These are phyloP conservation scores for Hypena proboscidalis DNA, from an alignment of 2,888 invertebrate genomes.

Conservation along the genomic window DNA sequence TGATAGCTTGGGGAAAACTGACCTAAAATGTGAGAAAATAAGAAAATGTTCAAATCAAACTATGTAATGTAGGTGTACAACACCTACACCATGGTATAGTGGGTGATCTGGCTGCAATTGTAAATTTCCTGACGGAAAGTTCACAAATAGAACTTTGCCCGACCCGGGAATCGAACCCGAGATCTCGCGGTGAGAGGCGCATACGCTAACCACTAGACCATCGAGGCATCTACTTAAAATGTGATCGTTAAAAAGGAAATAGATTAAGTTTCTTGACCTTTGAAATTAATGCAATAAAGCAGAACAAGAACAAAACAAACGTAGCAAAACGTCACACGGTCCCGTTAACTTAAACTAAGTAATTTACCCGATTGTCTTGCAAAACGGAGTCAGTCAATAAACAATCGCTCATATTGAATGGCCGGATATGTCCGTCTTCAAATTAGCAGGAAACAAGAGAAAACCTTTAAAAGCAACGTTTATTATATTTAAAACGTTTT, in stretches of 20 bases:
- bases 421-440: slow-evolving; percentile 82
- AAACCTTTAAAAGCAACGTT: slow-evolving; percentile 79
- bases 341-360: slow-evolving; percentile 70
- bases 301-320: slow-evolving; percentile 27
- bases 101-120: no score
- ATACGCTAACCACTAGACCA: no score
- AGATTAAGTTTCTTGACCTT: slow-evolving; percentile 1
- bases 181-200: no score
- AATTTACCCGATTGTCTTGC: slow-evolving; percentile 81
- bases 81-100: no score
- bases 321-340: slow-evolving; percentile 32
- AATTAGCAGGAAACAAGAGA: slow-evolving; percentile 83
- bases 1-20: no score
- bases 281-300: slow-evolving; percentile 8
- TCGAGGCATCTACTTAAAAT: neutral
- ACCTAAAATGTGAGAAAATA: no score
- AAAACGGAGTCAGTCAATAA: slow-evolving; percentile 76
- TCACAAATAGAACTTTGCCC: no score
- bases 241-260: slow-evolving; percentile 2
- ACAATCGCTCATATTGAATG: slow-evolving; percentile 85
- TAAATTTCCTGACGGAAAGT: no score
- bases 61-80: no score
- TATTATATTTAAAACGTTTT: slow-evolving; percentile 79
- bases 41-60: no score
- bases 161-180: no score